Conservation (phyloP, 1,140 invertebrate species). For the Zaprionus nigranus region DNA sequence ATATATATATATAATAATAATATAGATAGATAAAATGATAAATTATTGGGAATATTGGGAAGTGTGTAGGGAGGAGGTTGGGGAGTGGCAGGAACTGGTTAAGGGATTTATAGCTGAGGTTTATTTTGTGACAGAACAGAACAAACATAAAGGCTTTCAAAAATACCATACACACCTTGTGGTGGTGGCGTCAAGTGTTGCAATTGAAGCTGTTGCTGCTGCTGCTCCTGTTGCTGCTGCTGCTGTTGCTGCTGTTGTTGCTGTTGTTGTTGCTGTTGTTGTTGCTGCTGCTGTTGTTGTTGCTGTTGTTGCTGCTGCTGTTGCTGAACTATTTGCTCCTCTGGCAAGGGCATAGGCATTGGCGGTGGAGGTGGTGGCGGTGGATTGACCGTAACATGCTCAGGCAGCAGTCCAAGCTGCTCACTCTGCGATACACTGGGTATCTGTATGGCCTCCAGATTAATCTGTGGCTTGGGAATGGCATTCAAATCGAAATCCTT, state of each 20-base stretch:
- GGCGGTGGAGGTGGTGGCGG: slow-evolving; percentile 68
- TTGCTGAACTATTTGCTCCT: slow-evolving; percentile 44
- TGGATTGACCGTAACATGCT: slow-evolving; percentile 46
- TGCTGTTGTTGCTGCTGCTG: slow-evolving; percentile 28
- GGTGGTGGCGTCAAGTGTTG: slow-evolving; percentile 42
- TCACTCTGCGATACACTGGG: slow-evolving; percentile 56
- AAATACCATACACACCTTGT: slow-evolving; percentile 65
- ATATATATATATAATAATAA: slow-evolving; percentile 27
- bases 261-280: slow-evolving; percentile 2
- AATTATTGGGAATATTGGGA: slow-evolving; percentile 43
- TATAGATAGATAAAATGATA: slow-evolving; percentile 29
- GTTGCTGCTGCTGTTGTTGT: slow-evolving; percentile 33
- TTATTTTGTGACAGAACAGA: slow-evolving; percentile 49
- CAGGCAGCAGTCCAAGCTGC: slow-evolving; percentile 49
- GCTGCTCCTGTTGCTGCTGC: slow-evolving; percentile 11
- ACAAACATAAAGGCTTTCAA: slow-evolving; percentile 34
- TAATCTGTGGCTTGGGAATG: slow-evolving; percentile 80
- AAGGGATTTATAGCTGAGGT: slow-evolving; percentile 19
- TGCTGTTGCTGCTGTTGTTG: slow-evolving; percentile 18
- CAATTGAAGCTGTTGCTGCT: slow-evolving; percentile 28
- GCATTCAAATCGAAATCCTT: slow-evolving; percentile 82
- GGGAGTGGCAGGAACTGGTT: slow-evolving; percentile 13
- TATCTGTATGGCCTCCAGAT: slow-evolving; percentile 80
- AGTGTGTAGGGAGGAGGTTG: neutral
- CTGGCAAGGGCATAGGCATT: slow-evolving; percentile 26